phyloP scores from a whole-genome alignment of 1,140 invertebrate genomes.

The Ridgeia piscesae region DNA sequence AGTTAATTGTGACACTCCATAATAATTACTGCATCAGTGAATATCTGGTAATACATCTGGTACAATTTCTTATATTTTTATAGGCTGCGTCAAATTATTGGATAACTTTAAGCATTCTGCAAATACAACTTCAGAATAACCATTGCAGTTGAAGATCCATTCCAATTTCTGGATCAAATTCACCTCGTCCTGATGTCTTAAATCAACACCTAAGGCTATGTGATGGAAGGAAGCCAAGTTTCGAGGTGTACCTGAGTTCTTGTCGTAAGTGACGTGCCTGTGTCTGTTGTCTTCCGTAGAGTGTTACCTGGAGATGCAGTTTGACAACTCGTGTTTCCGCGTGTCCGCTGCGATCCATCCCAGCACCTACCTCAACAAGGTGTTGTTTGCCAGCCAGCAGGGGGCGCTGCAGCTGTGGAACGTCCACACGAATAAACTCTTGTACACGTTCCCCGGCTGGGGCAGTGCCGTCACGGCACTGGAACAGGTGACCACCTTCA shows the following conservation, averaged over 20 bases:
- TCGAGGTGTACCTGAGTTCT: no score
- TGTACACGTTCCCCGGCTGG: conserved; percentile 84
- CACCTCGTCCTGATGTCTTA: no score
- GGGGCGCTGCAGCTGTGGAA: conserved; percentile 90
- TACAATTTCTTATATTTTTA: conserved; percentile 14
- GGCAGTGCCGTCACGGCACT: conserved; percentile 69
- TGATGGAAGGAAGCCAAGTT: no score
- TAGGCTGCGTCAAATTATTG: neutral
- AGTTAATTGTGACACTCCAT: no score
- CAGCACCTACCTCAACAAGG: conserved; percentile 90
- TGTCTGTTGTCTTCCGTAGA: conserved; percentile 39
- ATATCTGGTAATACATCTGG: no score
- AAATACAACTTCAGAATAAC: no score
- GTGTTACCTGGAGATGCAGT: conserved; percentile 60
- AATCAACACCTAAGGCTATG: no score
- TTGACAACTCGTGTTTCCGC: conserved; percentile 72
- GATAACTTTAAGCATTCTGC: neutral
- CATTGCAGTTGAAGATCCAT: no score
- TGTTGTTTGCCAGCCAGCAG: conserved; percentile 87
- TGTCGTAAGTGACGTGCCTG: no score
- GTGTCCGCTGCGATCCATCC: conserved; percentile 84
- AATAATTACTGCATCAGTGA: no score
- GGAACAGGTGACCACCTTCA: conserved; percentile 61
- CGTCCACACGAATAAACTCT: conserved; percentile 73
- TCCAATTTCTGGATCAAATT: no score